Evolutionary conservation across 2,888 invertebrate species (phyloP), one percentile per base, ranked within the genome.

Genomic region (Melanostoma scalare): DNA sequence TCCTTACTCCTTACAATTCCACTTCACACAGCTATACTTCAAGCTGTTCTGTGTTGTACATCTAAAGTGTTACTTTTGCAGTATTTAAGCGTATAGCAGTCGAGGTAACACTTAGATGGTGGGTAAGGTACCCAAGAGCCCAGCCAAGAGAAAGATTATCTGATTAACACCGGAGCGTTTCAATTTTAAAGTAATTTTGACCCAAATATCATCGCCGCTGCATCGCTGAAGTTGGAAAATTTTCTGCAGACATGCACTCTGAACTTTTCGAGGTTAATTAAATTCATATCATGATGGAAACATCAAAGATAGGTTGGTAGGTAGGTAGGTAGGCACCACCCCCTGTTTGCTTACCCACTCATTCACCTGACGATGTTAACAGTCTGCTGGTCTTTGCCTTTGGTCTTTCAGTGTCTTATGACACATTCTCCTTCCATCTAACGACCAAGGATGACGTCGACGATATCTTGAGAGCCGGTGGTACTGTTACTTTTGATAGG

Each of bases 201-300:
- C 82, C 82, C 55, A 69, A 82, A 77, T 77, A 77, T 77, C 73
- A 82, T 42, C 50, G 46, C 52, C 44, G 63, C 40, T 76, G 67
- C 71, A 76, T 56, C 72, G 67, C 38, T 52, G 30, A 44, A 38
- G 50, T 53, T 68, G 44, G 56, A 31, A 53, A 88, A 89, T 89
- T 88, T 89, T 88, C 89, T 87, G 87, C 88, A 88, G 89, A 87
- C 88, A 88, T 89, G 89, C 88, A 89, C 89, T 89, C 61, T 30
- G 68, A 77, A 82, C 77, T 77, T 88, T 89, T 89, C 87, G 87
- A 86, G 87, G 89, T 89, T 89, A 89, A 89, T 89, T 89, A 89
- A 89, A 89, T 89, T 89, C 87, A 86, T 88, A 88, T 88, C 87
- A 86, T 88, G 88, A 86, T 88, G 87, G 87, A 76, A 65, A 81